These are phyloP conservation scores for Aplodontia rufa DNA, from an alignment of 2,113 vertebrate genomes.

Conservation along the genomic window DNA sequence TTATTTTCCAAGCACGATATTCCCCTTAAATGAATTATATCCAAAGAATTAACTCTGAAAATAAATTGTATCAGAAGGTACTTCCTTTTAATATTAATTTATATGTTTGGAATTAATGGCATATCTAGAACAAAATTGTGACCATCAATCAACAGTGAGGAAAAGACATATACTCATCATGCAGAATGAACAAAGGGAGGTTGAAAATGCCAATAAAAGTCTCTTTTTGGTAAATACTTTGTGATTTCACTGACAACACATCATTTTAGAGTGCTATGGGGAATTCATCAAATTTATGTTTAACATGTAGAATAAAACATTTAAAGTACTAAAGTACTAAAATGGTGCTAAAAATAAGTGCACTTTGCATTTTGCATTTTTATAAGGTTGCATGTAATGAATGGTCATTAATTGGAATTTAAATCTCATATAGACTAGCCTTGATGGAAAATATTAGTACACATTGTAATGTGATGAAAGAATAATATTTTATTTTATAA, in stretches of 20 bases:
- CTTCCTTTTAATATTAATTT: constrained; percentile 36
- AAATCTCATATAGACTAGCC: background rate
- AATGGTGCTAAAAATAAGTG: background rate
- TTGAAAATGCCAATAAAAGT: background rate
- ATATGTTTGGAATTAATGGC: constrained; percentile 12
- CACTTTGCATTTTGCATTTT: background rate
- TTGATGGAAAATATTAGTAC: background rate
- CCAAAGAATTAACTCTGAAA: constrained; percentile 23
- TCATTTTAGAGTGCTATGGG: background rate
- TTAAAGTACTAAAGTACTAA: background rate
- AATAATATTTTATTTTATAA: background rate
- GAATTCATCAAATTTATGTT: constrained; percentile 2
- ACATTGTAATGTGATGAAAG: background rate
- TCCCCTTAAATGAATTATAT: background rate
- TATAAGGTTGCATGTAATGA: background rate
- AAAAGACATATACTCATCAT: background rate
- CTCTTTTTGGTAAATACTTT: background rate
- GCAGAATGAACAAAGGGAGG: background rate
- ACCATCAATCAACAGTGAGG: background rate
- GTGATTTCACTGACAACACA: background rate
- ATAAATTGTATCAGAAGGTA: background rate
- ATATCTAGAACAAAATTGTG: background rate
- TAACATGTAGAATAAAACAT: background rate
- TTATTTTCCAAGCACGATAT: background rate
- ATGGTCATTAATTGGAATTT: background rate